Percentiles rank a stretch among this genome's conserved stretches.
Evolutionary conservation across 1,140 invertebrate genomes (phyloP).

Genomic region (Bombus pyrosoma): DNA sequence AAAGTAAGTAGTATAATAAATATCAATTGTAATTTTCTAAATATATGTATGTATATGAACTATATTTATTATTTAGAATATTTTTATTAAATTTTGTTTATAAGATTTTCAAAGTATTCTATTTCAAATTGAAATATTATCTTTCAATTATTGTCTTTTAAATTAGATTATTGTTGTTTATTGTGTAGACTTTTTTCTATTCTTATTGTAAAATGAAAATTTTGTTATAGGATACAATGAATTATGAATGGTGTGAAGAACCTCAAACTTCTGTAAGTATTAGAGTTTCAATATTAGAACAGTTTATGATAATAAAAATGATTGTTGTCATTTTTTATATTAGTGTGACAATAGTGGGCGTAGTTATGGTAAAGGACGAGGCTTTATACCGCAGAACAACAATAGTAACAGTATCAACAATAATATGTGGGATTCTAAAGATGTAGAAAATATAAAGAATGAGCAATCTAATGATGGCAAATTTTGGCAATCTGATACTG

Average conservation of each 20-base stretch:
- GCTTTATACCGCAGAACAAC: conserved; percentile 54
- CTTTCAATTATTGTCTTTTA: neutral
- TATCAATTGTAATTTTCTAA: neutral
- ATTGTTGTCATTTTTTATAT: conserved; percentile 5
- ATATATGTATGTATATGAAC: neutral
- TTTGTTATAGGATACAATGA: conserved; percentile 41
- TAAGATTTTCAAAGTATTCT: neutral
- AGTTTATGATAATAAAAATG: neutral
- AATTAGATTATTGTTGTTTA: neutral
- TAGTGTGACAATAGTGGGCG: conserved; percentile 63
- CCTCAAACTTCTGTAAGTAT: conserved; percentile 50
- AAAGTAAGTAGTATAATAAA: neutral
- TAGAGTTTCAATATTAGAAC: neutral
- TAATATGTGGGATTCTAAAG: neutral
- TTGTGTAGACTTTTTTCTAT: neutral
- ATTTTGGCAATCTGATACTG: neutral
- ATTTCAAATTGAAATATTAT: neutral
- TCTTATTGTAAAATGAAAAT: neutral
- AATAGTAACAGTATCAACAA: conserved; percentile 59
- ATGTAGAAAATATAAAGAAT: neutral
- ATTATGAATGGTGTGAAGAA: conserved; percentile 43
- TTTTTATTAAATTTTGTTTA: neutral
- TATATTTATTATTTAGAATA: neutral
- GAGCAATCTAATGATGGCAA: conserved; percentile 13
- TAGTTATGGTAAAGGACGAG: conserved; percentile 70